phyloP scores from a whole-genome alignment of 2,113 vertebrate genomes.

The Microcebus jonahi region DNA sequence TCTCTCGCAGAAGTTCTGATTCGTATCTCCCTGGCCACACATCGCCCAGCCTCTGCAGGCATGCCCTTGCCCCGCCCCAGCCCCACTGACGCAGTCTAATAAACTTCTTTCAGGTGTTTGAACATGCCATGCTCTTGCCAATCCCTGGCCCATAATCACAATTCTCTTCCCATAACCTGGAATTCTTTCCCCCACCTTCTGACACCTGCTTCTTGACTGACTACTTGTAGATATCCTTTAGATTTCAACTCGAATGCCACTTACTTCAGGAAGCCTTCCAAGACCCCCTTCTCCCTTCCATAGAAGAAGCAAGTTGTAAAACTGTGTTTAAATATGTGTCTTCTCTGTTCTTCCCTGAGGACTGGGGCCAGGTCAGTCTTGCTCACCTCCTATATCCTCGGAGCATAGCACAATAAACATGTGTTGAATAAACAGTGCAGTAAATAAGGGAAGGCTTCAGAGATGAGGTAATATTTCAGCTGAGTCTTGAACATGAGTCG shows the following conservation, averaged over 20 bases:
- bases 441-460: neutral
- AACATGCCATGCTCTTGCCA: neutral
- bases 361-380: neutral
- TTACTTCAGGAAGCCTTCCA: neutral
- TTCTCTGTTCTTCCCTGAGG: neutral
- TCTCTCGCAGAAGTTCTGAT: neutral
- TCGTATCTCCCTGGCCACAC: neutral
- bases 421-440: neutral
- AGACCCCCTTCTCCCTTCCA: neutral
- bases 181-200: neutral
- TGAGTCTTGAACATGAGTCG: neutral
- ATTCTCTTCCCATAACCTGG: neutral
- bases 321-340: neutral
- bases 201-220: neutral
- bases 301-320: neutral
- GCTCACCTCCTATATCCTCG: neutral
- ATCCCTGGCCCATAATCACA: neutral
- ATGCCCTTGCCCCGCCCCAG: neutral
- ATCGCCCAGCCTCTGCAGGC: neutral
- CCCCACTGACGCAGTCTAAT: neutral
- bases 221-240: neutral
- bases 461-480: neutral
- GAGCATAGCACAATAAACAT: neutral
- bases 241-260: neutral
- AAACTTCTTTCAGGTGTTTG: neutral